A percentile compares a stretch with the other conserved stretches of the same genome.
These are phyloP conservation scores for Phataginus tricuspis DNA, from an alignment of 2,797 vertebrate genomes.

Conservation along the genomic window DNA sequence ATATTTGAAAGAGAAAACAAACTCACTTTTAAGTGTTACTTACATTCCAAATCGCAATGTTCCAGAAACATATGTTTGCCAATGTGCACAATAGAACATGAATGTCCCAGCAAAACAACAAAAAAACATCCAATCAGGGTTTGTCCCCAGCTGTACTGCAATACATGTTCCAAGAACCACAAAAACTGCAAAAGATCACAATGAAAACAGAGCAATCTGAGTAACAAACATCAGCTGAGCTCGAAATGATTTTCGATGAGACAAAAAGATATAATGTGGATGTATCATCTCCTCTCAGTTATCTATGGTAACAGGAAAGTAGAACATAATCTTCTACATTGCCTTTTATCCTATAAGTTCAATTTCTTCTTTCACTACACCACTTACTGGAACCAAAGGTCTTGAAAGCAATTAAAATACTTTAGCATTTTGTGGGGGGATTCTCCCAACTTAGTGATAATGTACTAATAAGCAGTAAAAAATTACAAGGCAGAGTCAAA, in stretches of 20 bases:
- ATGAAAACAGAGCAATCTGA: slow-evolving; percentile 55
- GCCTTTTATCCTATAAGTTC: not conserved
- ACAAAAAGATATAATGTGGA: not conserved
- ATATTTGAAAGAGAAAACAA: slow-evolving; percentile 52
- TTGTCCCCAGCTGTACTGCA: slow-evolving; percentile 97
- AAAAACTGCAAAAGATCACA: slow-evolving; percentile 91
- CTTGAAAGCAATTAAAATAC: slow-evolving; percentile 57
- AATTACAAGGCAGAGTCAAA: not conserved
- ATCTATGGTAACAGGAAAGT: not conserved
- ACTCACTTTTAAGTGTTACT: slow-evolving; percentile 84
- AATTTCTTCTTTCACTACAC: not conserved
- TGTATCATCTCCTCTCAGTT: not conserved
- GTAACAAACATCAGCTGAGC: not conserved
- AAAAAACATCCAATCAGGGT: slow-evolving; percentile 99
- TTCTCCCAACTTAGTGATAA: not conserved
- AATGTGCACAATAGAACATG: slow-evolving; percentile 99
- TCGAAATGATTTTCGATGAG: not conserved
- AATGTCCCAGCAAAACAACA: slow-evolving; percentile 99
- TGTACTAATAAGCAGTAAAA: not conserved
- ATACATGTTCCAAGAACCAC: slow-evolving; percentile 98
- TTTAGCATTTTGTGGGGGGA: not conserved
- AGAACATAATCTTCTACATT: not conserved
- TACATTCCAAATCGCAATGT: slow-evolving; percentile 98
- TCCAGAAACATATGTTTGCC: slow-evolving; percentile 99
- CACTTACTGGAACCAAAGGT: slow-evolving; percentile 34